A percentile compares a stretch with the other conserved stretches of the same genome.
Conservation (phyloP, 23 tunicate genomes). For the Halocynthia roretzi region DNA sequence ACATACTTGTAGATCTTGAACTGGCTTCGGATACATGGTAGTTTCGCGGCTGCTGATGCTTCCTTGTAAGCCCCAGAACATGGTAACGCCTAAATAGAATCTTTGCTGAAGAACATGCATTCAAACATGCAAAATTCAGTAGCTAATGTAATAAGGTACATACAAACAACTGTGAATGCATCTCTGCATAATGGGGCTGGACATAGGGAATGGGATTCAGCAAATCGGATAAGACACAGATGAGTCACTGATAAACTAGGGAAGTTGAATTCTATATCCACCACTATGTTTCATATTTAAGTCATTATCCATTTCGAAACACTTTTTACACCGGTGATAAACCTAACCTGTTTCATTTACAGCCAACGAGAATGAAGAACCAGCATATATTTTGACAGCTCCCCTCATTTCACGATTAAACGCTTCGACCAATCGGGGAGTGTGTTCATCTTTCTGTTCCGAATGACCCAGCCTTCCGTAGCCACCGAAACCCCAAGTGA, state of each 20-base stretch:
- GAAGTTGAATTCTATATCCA: too few species aligned
- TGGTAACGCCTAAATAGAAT: constrained; percentile 40
- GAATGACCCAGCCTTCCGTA: constrained; percentile 90
- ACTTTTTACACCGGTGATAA: too few species aligned
- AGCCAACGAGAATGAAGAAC: constrained; percentile 61
- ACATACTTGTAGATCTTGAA: constrained; percentile 37
- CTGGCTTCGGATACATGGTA: constrained; percentile 93
- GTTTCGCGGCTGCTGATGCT: constrained; percentile 59
- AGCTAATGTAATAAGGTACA: too few species aligned
- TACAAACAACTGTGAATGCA: too few species aligned
- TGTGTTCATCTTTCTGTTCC: constrained; percentile 92
- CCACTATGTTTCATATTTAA: too few species aligned
- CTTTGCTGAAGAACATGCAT: too few species aligned
- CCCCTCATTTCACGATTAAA: constrained; percentile 73
- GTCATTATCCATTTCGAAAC: too few species aligned
- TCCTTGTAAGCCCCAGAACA: constrained; percentile 91
- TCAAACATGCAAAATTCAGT: too few species aligned
- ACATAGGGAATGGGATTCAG: too few species aligned
- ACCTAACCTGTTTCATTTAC: constrained; percentile 69
- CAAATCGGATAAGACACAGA: too few species aligned
- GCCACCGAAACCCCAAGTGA: constrained; percentile 97
- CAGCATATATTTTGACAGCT: constrained; percentile 74
- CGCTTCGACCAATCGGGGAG: constrained; percentile 62
- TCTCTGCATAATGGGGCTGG: too few species aligned
- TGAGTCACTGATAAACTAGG: too few species aligned